Evolutionary conservation across 1,140 invertebrate species (phyloP), one percentile per base, ranked within the genome.

Genomic region (Mactra quadrangularis): DNA sequence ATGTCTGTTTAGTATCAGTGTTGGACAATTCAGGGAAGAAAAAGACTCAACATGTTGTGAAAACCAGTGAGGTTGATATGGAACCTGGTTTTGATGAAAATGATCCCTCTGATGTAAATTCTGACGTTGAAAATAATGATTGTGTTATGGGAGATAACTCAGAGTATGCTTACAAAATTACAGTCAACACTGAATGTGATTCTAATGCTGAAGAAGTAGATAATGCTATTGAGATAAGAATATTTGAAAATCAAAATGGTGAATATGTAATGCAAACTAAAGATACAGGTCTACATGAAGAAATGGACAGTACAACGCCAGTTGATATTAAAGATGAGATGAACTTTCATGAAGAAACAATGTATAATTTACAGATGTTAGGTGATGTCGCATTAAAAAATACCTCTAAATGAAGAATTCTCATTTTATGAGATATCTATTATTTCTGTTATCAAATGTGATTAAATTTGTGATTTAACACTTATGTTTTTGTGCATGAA

Each of bases 361-460:
- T 85, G 62, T 90, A 90, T 29, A 90, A 90, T 72, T 64, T 90
- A 31, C 86, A 90, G 62, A 88, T 90, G 87, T 71, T 90, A 19
- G 89, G 89, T 27, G 89, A 90, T 75, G 89, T 90, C 9, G 89
- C 89, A 2, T 59, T 90, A 31, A 83, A 81, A 41, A 53, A 81
- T n/a, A n/a, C n/a, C n/a, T n/a, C n/a, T n/a, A n/a, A n/a, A n/a
- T n/a, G n/a, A n/a, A n/a, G n/a, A n/a, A n/a, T n/a, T n/a, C n/a
- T n/a, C n/a, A n/a, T n/a, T n/a, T n/a, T n/a, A n/a, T n/a, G n/a
- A n/a, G n/a, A n/a, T n/a, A n/a, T n/a, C n/a, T n/a, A n/a, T n/a
- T n/a, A n/a, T n/a, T n/a, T n/a, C n/a, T n/a, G n/a, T n/a, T n/a
- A n/a, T n/a, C n/a, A n/a, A n/a, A n/a, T n/a, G n/a, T n/a, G n/a